Evolutionary conservation across 2,113 vertebrate genomes (phyloP).

Genomic region (Aphyosemion australe): DNA sequence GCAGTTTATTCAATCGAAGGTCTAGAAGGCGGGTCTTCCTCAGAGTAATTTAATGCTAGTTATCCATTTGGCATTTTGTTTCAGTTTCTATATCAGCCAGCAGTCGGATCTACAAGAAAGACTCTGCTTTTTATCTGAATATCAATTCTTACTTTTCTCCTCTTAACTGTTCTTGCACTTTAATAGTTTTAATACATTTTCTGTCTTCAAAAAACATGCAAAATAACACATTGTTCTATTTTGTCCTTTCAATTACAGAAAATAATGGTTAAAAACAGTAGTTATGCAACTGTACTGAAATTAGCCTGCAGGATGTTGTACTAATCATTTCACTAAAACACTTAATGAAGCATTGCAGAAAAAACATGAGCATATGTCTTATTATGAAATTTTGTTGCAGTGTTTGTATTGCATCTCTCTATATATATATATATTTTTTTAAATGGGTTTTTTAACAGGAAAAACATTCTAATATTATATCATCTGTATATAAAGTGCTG

Average conservation of each 20-base stretch:
- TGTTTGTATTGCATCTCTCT: too few species aligned
- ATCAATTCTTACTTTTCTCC: too few species aligned
- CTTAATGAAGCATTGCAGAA: slow-evolving; percentile 1
- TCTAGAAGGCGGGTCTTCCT: background rate
- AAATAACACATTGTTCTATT: too few species aligned
- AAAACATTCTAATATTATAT: too few species aligned
- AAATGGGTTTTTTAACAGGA: too few species aligned
- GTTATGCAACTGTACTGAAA: slow-evolving; percentile 2
- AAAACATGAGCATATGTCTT: background rate
- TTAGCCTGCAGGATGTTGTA: background rate
- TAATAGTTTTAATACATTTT: too few species aligned
- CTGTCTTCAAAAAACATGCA: too few species aligned
- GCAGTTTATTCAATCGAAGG: background rate
- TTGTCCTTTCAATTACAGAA: background rate
- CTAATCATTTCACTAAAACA: slow-evolving; percentile 1
- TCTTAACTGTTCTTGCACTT: too few species aligned
- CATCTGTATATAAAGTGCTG: background rate
- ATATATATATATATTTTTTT: too few species aligned
- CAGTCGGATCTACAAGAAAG: background rate
- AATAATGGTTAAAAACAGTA: background rate
- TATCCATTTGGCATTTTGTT: background rate
- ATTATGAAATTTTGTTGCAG: background rate
- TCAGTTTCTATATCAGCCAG: background rate
- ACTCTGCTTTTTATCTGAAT: background rate
- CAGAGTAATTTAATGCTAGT: background rate